Conservation (phyloP, 2,113 vertebrate species). For the Dendrocopos noguchii region DNA sequence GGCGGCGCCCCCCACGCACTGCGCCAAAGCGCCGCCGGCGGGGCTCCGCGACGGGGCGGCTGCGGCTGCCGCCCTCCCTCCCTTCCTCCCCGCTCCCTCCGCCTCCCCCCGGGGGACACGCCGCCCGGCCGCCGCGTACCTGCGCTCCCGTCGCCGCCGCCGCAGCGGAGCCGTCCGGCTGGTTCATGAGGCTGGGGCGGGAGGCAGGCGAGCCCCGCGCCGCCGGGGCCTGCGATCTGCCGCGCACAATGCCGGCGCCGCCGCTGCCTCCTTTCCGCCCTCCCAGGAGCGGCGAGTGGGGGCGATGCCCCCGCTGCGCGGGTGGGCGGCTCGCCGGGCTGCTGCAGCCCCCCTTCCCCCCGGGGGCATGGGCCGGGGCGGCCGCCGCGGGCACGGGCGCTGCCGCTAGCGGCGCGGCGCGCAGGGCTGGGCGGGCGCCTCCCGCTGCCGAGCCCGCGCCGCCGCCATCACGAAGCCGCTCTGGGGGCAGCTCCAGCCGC, state of each 20-base stretch:
- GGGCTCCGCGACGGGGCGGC: neutral
- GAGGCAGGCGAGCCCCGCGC: constrained; percentile 23
- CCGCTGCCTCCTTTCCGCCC: constrained; percentile 55
- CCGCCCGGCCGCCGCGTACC: constrained; percentile 50
- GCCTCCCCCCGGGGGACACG: constrained; percentile 22
- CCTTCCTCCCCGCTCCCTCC: neutral
- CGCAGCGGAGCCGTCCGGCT: constrained; percentile 45
- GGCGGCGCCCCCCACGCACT: constrained; percentile 20
- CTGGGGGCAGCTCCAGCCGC: too few species aligned
- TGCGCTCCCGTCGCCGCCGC: constrained; percentile 13
- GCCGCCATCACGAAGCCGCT: too few species aligned
- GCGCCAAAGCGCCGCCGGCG: constrained; percentile 32
- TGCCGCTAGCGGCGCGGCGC: neutral
- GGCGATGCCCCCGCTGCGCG: constrained; percentile 12
- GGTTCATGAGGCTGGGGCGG: constrained; percentile 25
- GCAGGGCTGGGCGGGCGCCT: neutral
- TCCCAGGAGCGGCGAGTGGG: constrained; percentile 34
- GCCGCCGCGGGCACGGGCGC: constrained; percentile 7
- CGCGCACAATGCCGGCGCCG: constrained; percentile 42
- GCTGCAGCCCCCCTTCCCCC: constrained; percentile 21
- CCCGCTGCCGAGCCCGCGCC: too few species aligned
- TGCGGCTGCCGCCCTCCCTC: neutral
- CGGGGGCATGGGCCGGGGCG: constrained; percentile 26
- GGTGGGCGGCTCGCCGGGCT: constrained; percentile 37
- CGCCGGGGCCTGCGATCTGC: constrained; percentile 42